phyloP scores from a whole-genome alignment of 2,888 invertebrate species.

The Aleiodes leptofemur region DNA sequence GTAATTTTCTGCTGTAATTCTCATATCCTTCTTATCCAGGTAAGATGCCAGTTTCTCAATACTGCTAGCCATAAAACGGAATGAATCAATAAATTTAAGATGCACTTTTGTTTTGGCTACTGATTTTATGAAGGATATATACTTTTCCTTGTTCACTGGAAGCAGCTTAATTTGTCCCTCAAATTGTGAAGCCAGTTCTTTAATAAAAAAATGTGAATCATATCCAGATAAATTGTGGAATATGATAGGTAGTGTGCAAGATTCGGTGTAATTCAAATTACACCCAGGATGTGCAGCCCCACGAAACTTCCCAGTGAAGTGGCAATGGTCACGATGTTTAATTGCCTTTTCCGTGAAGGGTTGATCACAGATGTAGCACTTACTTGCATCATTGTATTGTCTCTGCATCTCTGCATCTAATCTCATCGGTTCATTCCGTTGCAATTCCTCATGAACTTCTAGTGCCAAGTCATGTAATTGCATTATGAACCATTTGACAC shows the following conservation, averaged over 20 bases:
- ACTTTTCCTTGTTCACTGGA: background rate
- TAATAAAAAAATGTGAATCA: too few relatives aligned
- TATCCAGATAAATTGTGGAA: conserved; percentile 54
- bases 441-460: background rate
- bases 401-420: background rate
- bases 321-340: too few relatives aligned
- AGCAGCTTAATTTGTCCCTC: background rate
- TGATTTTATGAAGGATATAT: conserved; percentile 1
- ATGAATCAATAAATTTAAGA: conserved; percentile 8
- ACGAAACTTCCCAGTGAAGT: too few relatives aligned
- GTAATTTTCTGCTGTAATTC: background rate
- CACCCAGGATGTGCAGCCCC: background rate
- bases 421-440: background rate
- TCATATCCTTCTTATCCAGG: background rate
- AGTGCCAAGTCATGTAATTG: conserved; percentile 17
- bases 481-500: conserved; percentile 49
- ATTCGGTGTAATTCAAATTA: background rate
- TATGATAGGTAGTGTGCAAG: background rate
- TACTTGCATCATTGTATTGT: conserved; percentile 9
- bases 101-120: background rate
- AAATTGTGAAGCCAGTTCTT: too few relatives aligned
- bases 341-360: too few relatives aligned
- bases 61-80: background rate
- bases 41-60: background rate
- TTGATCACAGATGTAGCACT: conserved; percentile 50